Conservation (phyloP, 2,888 invertebrate genomes). For the Abrostola tripartita region DNA sequence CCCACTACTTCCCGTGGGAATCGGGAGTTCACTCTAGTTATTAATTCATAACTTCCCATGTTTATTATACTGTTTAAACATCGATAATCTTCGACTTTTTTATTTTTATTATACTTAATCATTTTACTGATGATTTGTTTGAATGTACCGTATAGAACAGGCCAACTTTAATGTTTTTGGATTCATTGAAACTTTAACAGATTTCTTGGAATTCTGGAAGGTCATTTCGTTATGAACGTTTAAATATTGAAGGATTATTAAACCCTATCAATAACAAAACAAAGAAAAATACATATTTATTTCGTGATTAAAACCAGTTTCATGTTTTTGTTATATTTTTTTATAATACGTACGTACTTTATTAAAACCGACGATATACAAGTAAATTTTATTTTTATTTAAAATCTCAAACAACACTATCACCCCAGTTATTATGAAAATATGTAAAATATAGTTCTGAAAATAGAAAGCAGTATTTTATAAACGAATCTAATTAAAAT, state of each 20-base stretch:
- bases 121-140: constrained; percentile 28
- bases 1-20: constrained; percentile 76
- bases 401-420: too few species aligned
- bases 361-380: too few species aligned
- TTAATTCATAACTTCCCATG: constrained; percentile 80
- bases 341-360: too few species aligned
- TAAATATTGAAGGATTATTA: constrained; percentile 44
- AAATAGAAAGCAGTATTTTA: too few species aligned
- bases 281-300: too few species aligned
- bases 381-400: too few species aligned
- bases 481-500: too few species aligned
- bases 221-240: constrained; percentile 48
- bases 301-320: too few species aligned
- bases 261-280: constrained; percentile 41
- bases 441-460: too few species aligned
- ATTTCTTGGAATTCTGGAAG: constrained; percentile 47
- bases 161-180: constrained; percentile 30
- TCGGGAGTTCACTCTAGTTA: constrained; percentile 75
- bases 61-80: constrained; percentile 67
- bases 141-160: constrained; percentile 8
- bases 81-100: constrained; percentile 71
- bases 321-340: too few species aligned
- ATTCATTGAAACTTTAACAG: constrained; percentile 43
- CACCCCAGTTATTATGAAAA: too few species aligned
- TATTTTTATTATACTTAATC: constrained; percentile 54